A percentile compares a stretch with the other conserved stretches of the same genome.
These are phyloP conservation scores for Eupithecia exiguata DNA, from an alignment of 2,888 invertebrate species.

Conservation along the genomic window DNA sequence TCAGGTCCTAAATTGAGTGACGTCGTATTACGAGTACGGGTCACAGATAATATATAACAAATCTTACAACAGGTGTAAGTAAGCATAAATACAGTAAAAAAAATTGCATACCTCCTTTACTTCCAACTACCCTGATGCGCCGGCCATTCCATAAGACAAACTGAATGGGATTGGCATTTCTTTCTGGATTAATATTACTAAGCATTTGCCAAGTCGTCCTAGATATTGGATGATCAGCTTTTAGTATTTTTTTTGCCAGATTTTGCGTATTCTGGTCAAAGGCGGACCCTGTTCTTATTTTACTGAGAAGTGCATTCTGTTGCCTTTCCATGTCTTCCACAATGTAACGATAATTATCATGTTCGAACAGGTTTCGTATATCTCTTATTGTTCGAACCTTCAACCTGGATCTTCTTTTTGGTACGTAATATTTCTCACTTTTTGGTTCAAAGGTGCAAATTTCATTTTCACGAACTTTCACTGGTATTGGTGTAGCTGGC, in stretches of 20 bases:
- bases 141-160: conserved; percentile 70
- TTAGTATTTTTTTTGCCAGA: conserved; percentile 64
- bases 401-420: conserved; percentile 64
- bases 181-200: conserved; percentile 70
- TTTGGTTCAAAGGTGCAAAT: conserved; percentile 63
- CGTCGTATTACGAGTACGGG: no score
- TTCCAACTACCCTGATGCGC: conserved; percentile 68
- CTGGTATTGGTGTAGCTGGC: conserved; percentile 58
- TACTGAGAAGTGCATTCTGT: conserved; percentile 63
- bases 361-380: conserved; percentile 68
- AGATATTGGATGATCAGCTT: conserved; percentile 62
- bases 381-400: conserved; percentile 75
- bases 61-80: not conserved
- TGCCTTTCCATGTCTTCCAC: conserved; percentile 65
- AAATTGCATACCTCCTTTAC: conserved; percentile 60
- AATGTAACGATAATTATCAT: conserved; percentile 62
- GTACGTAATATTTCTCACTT: conserved; percentile 64
- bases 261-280: conserved; percentile 64
- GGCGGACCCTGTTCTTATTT: conserved; percentile 66
- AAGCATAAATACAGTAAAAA: not conserved
- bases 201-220: conserved; percentile 77
- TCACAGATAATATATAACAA: no score
- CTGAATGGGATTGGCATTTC: conserved; percentile 59
- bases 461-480: conserved; percentile 42
- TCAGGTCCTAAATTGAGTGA: no score